phyloP scores from a whole-genome alignment of 1,140 invertebrate species.

The Papilio helenus region DNA sequence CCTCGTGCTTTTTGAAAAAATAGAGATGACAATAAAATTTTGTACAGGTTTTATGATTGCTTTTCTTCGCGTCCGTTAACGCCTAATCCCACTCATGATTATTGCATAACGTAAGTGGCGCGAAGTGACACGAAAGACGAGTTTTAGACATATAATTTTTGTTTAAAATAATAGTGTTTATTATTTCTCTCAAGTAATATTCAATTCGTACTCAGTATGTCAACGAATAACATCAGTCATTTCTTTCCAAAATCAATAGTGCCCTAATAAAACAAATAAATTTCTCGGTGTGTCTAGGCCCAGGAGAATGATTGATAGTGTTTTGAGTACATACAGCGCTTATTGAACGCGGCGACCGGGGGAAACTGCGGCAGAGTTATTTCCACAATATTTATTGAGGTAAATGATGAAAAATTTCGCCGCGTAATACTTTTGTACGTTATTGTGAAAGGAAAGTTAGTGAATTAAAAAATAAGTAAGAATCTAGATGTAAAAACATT shows the following conservation, averaged over 20 bases:
- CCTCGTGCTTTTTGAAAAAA: too few species aligned
- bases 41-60: slow-evolving; percentile 47
- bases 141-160: too few species aligned
- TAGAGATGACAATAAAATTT: too few species aligned
- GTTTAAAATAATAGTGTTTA: too few species aligned
- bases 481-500: slow-evolving; percentile 38
- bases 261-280: slow-evolving; percentile 77
- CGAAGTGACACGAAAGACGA: not conserved
- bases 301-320: slow-evolving; percentile 78
- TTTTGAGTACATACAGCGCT: slow-evolving; percentile 72
- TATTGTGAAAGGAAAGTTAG: slow-evolving; percentile 15
- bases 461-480: slow-evolving; percentile 39
- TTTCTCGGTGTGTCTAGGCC: slow-evolving; percentile 72
- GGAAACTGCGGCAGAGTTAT: slow-evolving; percentile 48
- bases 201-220: not conserved
- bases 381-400: slow-evolving; percentile 45
- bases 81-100: slow-evolving; percentile 17
- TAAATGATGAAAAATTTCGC: slow-evolving; percentile 42
- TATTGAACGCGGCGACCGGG: slow-evolving; percentile 69
- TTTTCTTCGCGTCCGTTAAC: slow-evolving; percentile 44
- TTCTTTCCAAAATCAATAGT: slow-evolving; percentile 75
- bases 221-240: slow-evolving; percentile 56
- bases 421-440: slow-evolving; percentile 30
- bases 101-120: not conserved
- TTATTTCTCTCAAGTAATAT: not conserved